Evolutionary conservation across 2,113 vertebrate species (phyloP).

Genomic region (Talpa occidentalis): DNA sequence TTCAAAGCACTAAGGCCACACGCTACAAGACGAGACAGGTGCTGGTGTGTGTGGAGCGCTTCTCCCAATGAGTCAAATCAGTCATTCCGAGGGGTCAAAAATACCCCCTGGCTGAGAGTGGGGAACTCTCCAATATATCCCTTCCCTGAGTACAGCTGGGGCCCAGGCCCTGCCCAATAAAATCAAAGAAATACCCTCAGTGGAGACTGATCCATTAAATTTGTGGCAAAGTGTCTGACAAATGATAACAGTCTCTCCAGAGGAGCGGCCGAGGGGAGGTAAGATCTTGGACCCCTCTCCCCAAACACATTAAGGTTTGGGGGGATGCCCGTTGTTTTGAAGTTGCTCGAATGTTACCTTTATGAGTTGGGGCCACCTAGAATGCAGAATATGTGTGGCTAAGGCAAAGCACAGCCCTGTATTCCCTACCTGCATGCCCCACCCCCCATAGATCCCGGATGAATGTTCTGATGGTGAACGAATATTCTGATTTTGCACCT

Average conservation of each 20-base stretch:
- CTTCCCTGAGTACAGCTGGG: neutral
- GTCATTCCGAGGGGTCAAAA: neutral
- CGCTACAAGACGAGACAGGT: neutral
- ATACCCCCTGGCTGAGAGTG: neutral
- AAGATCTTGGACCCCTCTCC: neutral
- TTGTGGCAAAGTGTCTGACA: neutral
- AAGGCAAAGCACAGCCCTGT: neutral
- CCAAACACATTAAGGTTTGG: neutral
- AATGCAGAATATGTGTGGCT: fast-evolving
- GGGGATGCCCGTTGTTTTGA: neutral
- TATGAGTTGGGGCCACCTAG: neutral
- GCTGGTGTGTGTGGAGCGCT: neutral
- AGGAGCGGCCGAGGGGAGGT: neutral
- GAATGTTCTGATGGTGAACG: neutral
- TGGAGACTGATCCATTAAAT: neutral
- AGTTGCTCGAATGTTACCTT: neutral
- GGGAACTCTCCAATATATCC: neutral
- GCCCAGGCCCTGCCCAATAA: neutral
- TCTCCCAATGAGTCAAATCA: neutral
- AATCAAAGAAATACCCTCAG: neutral
- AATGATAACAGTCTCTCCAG: neutral
- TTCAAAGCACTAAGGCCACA: constrained; percentile 30
- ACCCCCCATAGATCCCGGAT: fast-evolving
- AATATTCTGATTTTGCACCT: neutral
- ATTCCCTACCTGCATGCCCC: neutral